These are phyloP conservation scores for Rhinogobio ventralis DNA, from an alignment of 2,797 vertebrate species.

Conservation along the genomic window DNA sequence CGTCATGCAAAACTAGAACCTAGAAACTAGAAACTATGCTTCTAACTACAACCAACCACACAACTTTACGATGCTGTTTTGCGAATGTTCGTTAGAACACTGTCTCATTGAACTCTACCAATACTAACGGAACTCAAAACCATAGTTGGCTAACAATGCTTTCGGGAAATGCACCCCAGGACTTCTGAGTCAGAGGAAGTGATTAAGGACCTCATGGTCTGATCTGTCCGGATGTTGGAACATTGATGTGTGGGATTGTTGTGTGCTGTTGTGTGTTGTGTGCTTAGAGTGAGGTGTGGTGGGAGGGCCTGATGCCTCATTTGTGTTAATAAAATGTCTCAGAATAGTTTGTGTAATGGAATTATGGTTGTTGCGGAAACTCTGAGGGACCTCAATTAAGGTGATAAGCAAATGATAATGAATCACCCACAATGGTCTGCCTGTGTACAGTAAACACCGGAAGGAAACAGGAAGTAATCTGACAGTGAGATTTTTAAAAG, in stretches of 20 bases:
- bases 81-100: too few species aligned
- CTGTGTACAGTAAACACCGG: slow-evolving; percentile 71
- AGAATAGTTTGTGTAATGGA: slow-evolving; percentile 80
- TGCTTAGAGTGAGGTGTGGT: slow-evolving; percentile 53
- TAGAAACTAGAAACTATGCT: too few species aligned
- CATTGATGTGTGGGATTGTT: slow-evolving; percentile 50
- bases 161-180: background rate
- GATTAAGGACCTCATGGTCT: slow-evolving; percentile 59
- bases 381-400: slow-evolving; percentile 75
- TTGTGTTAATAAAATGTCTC: slow-evolving; percentile 78
- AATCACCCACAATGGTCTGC: slow-evolving; percentile 70
- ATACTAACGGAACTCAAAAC: too few species aligned
- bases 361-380: slow-evolving; percentile 69
- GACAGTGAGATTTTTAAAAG: slow-evolving; percentile 51
- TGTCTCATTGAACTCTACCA: too few species aligned
- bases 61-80: too few species aligned
- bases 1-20: too few species aligned
- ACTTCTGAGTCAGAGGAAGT: slow-evolving; percentile 43
- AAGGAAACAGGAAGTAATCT: slow-evolving; percentile 76
- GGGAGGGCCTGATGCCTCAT: slow-evolving; percentile 67
- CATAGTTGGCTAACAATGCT: too few species aligned
- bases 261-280: background rate
- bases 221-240: slow-evolving; percentile 38
- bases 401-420: slow-evolving; percentile 80
- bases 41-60: too few species aligned